These are phyloP conservation scores for Orestias chungarensis DNA, from an alignment of 2,797 vertebrate species.

Conservation along the genomic window DNA sequence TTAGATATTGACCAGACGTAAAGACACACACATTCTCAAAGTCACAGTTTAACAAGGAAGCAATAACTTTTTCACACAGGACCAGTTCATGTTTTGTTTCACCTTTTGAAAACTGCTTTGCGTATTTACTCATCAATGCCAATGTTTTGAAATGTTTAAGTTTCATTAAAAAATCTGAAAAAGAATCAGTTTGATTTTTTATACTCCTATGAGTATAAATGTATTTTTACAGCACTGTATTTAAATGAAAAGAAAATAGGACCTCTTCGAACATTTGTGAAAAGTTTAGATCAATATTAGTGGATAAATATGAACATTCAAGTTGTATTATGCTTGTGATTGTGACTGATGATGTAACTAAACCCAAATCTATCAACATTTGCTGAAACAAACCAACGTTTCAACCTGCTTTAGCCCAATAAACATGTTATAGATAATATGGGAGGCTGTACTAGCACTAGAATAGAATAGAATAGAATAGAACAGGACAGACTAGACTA, in stretches of 20 bases:
- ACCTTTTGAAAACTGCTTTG: not conserved
- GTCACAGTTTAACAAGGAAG: not conserved
- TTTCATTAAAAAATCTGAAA: not conserved
- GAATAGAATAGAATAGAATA: no score
- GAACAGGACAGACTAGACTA: no score
- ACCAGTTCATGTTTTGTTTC: no score
- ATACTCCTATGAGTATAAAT: not conserved
- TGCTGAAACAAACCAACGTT: no score
- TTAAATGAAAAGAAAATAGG: not conserved
- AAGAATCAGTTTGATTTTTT: no score
- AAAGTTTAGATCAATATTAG: not conserved
- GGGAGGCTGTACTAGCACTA: no score
- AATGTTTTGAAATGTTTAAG: not conserved
- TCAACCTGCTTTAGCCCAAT: no score
- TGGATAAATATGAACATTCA: not conserved
- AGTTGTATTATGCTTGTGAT: not conserved
- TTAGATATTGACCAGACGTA: not conserved
- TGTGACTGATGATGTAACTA: not conserved
- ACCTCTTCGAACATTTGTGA: not conserved
- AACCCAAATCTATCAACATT: not conserved
- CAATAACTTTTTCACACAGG: not conserved
- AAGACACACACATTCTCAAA: not conserved
- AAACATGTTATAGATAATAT: no score
- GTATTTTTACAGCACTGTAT: not conserved
- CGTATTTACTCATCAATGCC: not conserved